Evolutionary conservation across 2,797 vertebrate genomes (phyloP).

Genomic region (Diplodus puntazzo): DNA sequence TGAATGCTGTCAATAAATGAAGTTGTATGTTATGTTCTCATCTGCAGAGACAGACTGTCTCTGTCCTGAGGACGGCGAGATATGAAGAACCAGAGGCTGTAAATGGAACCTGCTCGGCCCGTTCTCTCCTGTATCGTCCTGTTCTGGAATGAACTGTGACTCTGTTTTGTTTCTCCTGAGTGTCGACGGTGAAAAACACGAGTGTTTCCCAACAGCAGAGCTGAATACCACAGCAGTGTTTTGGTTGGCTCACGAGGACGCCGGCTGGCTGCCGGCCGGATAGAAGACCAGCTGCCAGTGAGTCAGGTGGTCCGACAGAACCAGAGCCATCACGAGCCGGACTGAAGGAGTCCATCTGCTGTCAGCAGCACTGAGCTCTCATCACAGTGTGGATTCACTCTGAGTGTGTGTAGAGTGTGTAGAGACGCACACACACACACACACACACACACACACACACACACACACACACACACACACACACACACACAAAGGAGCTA

Average conservation of each 20-base stretch:
- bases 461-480: background rate
- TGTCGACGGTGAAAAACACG: slow-evolving; percentile 30
- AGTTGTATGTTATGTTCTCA: too few relatives aligned
- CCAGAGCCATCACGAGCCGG: background rate
- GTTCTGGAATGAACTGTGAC: background rate
- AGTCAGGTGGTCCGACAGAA: slow-evolving; percentile 19
- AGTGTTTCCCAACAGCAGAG: slow-evolving; percentile 20
- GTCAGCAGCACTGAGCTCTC: background rate
- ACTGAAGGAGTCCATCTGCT: slow-evolving; percentile 11
- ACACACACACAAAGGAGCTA: background rate
- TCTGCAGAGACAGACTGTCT: too few relatives aligned
- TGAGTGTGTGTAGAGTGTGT: too few relatives aligned
- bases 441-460: background rate
- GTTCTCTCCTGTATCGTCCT: too few relatives aligned
- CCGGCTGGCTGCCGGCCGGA: slow-evolving; percentile 9
- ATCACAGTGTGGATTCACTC: too few relatives aligned
- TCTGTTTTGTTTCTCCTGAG: background rate
- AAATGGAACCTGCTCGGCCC: too few relatives aligned
- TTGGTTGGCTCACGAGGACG: slow-evolving; percentile 32
- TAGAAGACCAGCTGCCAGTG: too few relatives aligned
- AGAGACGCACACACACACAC: background rate
- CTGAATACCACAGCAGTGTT: slow-evolving; percentile 46
- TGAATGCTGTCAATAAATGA: too few relatives aligned
- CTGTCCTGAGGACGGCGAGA: too few relatives aligned
- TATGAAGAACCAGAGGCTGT: too few relatives aligned